Base-by-base conservation (phyloP, 2,888 invertebrate species). In the Rhopalosiphum nymphaeae region DNA sequence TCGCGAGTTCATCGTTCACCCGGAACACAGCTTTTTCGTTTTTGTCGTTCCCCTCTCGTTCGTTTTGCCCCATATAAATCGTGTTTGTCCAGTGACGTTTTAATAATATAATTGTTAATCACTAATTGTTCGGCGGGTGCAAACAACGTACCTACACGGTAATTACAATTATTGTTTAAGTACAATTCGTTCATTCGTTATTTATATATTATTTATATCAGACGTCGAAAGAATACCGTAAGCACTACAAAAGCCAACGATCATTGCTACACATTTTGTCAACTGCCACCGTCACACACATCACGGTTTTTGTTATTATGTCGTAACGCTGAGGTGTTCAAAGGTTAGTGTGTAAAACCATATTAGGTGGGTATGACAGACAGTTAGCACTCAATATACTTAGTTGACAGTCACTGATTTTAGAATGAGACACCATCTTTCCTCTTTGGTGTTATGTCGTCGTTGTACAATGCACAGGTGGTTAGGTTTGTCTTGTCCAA, bases 291-390 rank as follows among this genome's bases (percentile, higher is more conserved):
- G 44, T 57, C 53, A 85, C 44, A 57, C 56, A 85, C 85, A 57
- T 44, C 36, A 9, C 29, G 21, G 44, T 42, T 29, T 29, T 36
- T 13, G 36, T 11, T 53, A 93, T 89, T 89, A 93, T 93, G 90
- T 36, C 93, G 49, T 85, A 93, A 89, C 26, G 21, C 84, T 78
- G 49, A 21, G 57, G 49, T n/a, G 78, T 29, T 84, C 61, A 57
- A 93, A 93, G 90, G 93, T 93, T 90, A 85, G 93, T 89, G 92
- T 42, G 29, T 26, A 21, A 42, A 36, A 53, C 11, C 13, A 44
- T 85, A 85, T 85, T 88, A 11, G 36, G 36, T 78, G 78, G 78
- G 36, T 78, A 67, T 21, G 21, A 3, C 11, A 49, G 49, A 53
- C n/a, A 67, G n/a, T 67, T 9, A 78, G 2, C 78, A 78, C 78